phyloP scores from a whole-genome alignment of 2,888 invertebrate species.

The Fragum sueziense region DNA sequence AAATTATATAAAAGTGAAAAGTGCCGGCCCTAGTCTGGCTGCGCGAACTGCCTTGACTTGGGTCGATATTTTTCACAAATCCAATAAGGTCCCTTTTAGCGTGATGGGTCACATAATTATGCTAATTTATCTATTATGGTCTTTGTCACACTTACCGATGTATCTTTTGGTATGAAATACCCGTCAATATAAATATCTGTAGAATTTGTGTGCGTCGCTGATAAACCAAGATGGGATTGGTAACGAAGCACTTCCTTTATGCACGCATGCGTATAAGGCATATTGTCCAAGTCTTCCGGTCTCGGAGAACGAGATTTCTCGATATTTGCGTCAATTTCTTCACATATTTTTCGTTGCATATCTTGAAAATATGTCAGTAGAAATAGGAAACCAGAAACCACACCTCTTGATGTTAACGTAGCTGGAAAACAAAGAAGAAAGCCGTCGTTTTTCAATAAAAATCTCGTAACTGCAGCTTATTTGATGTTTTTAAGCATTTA shows the following conservation, averaged over 20 bases:
- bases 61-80: no score
- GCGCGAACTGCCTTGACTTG: no score
- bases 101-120: no score
- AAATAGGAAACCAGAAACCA: slow-evolving; percentile 65
- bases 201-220: slow-evolving; percentile 71
- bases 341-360: slow-evolving; percentile 66
- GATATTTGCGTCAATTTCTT: slow-evolving; percentile 69
- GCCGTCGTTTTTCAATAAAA: no score
- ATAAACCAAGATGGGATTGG: slow-evolving; percentile 70
- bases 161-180: slow-evolving; percentile 61
- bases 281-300: slow-evolving; percentile 48
- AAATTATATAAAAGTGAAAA: no score
- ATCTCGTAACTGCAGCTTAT: no score
- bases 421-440: slow-evolving; percentile 55
- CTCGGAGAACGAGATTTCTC: slow-evolving; percentile 62
- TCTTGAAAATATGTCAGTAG: slow-evolving; percentile 66
- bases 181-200: slow-evolving; percentile 58
- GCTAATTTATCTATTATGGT: no score
- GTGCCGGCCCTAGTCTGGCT: no score
- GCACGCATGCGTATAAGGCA: slow-evolving; percentile 72
- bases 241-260: slow-evolving; percentile 70
- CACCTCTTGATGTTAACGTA: slow-evolving; percentile 63
- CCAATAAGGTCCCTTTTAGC: no score
- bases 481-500: no score
- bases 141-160: slow-evolving; percentile 66